Evolutionary conservation across 2,113 vertebrate genomes (phyloP).

Genomic region (Paracanthobrama guichenoti): DNA sequence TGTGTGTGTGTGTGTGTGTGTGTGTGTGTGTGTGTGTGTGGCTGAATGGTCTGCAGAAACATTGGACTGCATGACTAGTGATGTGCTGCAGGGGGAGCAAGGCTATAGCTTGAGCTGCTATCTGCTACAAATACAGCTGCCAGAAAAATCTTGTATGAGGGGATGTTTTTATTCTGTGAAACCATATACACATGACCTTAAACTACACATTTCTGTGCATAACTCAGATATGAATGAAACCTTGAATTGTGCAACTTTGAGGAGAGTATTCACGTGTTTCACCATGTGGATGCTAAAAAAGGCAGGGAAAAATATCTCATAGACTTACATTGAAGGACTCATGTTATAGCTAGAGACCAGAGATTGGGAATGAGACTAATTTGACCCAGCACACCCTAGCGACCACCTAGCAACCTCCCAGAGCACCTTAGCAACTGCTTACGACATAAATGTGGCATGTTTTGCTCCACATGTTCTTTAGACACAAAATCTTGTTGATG

Average conservation of each 20-base stretch:
- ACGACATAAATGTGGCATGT: not conserved
- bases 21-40: slow-evolving; percentile 21
- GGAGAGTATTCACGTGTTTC: not conserved
- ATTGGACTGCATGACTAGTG: not conserved
- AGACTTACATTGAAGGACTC: not conserved
- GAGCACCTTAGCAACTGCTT: not conserved
- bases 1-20: not conserved
- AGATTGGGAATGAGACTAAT: not conserved
- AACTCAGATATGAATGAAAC: not conserved
- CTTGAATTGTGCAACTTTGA: not conserved
- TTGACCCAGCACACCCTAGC: not conserved
- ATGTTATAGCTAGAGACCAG: not conserved
- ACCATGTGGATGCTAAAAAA: not conserved
- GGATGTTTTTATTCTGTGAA: not conserved
- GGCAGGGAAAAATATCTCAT: not conserved
- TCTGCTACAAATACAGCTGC: not conserved
- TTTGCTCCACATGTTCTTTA: not conserved
- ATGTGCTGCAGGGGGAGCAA: slow-evolving; percentile 24
- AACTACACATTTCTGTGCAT: not conserved
- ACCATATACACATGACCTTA: not conserved
- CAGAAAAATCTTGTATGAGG: not conserved
- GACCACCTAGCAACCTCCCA: not conserved
- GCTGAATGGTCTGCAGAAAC: slow-evolving; percentile 1
- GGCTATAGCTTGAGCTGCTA: not conserved
- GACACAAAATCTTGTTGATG: not conserved